Base-by-base conservation (phyloP, 2,888 invertebrate genomes). In the Dryobotodes eremita region DNA sequence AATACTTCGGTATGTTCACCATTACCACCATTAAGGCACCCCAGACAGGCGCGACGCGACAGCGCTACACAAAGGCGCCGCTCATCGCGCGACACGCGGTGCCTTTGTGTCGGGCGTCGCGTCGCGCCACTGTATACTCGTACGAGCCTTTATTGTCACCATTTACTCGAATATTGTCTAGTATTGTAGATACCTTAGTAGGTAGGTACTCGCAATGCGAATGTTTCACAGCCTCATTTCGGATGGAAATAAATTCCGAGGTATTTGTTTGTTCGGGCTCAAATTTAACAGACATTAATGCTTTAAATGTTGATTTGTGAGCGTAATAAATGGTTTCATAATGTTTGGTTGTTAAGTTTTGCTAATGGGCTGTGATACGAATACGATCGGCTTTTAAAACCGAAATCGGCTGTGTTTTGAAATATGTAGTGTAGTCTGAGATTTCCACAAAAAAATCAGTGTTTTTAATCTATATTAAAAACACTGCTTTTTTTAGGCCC, bases 291-390 rank as follows among this genome's bases (percentile, higher is more conserved):
- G 73, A 79, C 77, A 71, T 81, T 80, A 76, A 80, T 71, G 80
- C 55, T 79, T 62, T 62, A 71, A 50, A 79, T 77, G 74, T 87
- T 88, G 85, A 85, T 88, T 87, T 88, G 83, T 85, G 75, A 77
- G n/a, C 80, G 79, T 81, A 74, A 77, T 76, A 85, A 88, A 87
- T 87, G 75, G 79, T 78, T 83, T 71, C 73, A 74, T 75, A 73
- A 77, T 86, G 68, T 85, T 75, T 70, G 64, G 65, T 42, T 79
- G 78, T 75, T 77, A 79, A 77, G 62, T 76, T 86, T 80, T 70
- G 75, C 59, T 77, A 70, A 78, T 88, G 74, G 69, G 31, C 13
- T 70, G 61, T 71, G 61, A 75, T 70, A 59, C 20, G 53, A 66
- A 79, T 65, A 61, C 15, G 57, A 71, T 68, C 64, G 23, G 77